These are phyloP conservation scores for Agriopis leucophaearia DNA, from an alignment of 2,888 invertebrate species.

Conservation along the genomic window DNA sequence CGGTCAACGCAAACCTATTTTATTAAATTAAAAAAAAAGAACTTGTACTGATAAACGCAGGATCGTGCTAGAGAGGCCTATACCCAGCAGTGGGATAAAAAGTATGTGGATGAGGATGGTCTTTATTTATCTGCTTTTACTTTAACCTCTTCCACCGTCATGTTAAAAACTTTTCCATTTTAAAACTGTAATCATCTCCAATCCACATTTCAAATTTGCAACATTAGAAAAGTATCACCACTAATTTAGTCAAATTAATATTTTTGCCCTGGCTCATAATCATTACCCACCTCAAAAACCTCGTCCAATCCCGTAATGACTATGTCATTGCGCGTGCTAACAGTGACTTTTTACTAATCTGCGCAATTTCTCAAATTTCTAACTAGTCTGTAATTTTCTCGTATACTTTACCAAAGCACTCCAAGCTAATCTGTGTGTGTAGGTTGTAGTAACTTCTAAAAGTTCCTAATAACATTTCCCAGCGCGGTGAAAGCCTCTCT, in stretches of 20 bases:
- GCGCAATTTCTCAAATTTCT: background rate
- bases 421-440: constrained; percentile 13
- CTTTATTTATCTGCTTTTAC: no score
- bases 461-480: constrained; percentile 41
- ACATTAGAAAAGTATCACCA: constrained; percentile 1
- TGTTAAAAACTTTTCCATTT: background rate
- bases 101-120: no score
- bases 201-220: background rate
- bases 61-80: no score
- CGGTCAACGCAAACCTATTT: no score
- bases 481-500: constrained; percentile 54
- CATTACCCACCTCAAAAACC: background rate
- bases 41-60: no score
- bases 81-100: no score
- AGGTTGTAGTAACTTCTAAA: constrained; percentile 23
- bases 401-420: background rate
- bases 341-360: constrained; percentile 5
- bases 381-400: background rate
- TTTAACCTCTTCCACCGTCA: background rate
- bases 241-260: background rate
- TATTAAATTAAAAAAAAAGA: no score
- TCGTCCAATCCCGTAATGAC: background rate
- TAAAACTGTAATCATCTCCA: background rate
- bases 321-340: background rate
- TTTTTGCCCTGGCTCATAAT: background rate